Conservation (phyloP, 2,888 invertebrate species). For the Scrobipalpa costella region DNA sequence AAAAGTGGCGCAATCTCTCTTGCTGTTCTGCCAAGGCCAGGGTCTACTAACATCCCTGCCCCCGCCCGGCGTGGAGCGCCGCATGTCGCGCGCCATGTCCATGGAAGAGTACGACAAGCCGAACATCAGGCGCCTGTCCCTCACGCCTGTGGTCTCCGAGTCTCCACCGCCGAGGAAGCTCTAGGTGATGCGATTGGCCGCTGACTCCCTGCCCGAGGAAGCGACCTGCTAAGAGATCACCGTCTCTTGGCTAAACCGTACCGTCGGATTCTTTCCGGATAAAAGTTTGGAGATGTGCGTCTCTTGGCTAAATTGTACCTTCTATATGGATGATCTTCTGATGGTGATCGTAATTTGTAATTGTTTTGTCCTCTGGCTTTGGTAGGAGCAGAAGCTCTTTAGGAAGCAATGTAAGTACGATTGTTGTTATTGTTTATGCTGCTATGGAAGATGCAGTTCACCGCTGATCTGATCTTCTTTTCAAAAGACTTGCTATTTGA, state of each 20-base stretch:
- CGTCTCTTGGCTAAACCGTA: not conserved
- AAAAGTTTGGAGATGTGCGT: not conserved
- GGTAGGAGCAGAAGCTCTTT: too few relatives aligned
- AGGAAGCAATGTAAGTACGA: too few relatives aligned
- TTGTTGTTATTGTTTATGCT: too few relatives aligned
- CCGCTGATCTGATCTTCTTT: too few relatives aligned
- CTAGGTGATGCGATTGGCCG: slow-evolving; percentile 46
- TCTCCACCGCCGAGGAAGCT: slow-evolving; percentile 65
- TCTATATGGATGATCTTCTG: too few relatives aligned
- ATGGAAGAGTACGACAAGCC: slow-evolving; percentile 93
- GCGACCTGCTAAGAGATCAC: slow-evolving; percentile 25
- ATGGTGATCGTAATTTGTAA: too few relatives aligned
- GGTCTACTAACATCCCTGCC: slow-evolving; percentile 90
- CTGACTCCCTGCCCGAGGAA: slow-evolving; percentile 51
- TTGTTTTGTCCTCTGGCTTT: too few relatives aligned
- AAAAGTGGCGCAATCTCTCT: slow-evolving; percentile 88
- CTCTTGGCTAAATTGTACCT: not conserved
- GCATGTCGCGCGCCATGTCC: slow-evolving; percentile 85
- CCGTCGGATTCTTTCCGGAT: not conserved
- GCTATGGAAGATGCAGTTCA: too few relatives aligned
- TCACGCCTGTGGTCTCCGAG: slow-evolving; percentile 71
- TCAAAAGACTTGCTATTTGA: too few relatives aligned
- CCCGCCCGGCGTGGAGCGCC: slow-evolving; percentile 89
- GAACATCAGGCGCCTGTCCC: slow-evolving; percentile 87
- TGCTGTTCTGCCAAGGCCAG: slow-evolving; percentile 92